phyloP scores from a whole-genome alignment of 2,888 invertebrate species.

The Lasioglossum zephyrum region DNA sequence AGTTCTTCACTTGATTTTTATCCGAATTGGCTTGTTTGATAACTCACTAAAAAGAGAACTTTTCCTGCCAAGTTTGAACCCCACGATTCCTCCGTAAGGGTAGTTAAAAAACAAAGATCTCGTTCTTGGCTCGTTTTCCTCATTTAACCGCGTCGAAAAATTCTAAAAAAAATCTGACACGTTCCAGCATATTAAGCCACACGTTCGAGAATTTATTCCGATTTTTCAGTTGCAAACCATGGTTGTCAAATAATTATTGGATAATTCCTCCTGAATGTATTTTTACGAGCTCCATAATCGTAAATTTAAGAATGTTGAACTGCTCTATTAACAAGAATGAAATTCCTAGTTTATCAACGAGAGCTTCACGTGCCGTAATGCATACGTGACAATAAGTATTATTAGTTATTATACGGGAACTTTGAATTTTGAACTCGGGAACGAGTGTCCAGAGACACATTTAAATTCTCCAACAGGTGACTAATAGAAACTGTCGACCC shows the following conservation, averaged over 20 bases:
- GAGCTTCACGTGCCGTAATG: not conserved
- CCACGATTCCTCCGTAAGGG: not conserved
- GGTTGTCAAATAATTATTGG: too few species aligned
- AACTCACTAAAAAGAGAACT: not conserved
- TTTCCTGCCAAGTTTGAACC: not conserved
- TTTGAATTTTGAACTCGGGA: not conserved
- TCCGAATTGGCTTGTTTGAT: not conserved
- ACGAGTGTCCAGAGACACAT: constrained; percentile 6
- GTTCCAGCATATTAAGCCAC: too few species aligned
- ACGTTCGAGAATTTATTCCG: too few species aligned
- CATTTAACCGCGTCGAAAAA: too few species aligned
- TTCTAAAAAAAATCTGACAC: too few species aligned
- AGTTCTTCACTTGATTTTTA: not conserved
- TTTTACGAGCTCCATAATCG: not conserved
- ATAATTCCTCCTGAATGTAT: too few species aligned
- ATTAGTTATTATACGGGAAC: not conserved
- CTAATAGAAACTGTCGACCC: constrained; percentile 25
- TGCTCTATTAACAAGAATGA: not conserved
- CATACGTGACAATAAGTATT: not conserved
- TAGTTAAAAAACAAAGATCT: not conserved
- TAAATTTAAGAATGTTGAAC: not conserved
- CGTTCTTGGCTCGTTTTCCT: too few species aligned
- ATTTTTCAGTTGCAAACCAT: too few species aligned
- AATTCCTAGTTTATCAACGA: not conserved
- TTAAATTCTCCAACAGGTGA: constrained; percentile 23